A percentile compares a stretch with the other conserved stretches of the same genome.
These are phyloP conservation scores for Heliconius charithonia DNA, from an alignment of 2,888 invertebrate genomes.

Conservation along the genomic window DNA sequence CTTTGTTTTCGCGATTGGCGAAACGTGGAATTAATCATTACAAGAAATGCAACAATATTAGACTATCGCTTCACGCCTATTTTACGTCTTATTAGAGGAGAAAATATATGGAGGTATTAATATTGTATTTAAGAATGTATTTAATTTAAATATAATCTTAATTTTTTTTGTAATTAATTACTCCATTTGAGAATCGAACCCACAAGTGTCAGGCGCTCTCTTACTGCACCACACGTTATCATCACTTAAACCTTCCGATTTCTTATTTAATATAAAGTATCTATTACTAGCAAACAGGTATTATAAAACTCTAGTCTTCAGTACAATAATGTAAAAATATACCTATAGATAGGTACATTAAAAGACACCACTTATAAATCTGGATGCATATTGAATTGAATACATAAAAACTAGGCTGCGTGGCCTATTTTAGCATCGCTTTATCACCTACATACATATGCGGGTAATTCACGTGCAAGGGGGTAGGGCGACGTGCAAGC, in stretches of 20 bases:
- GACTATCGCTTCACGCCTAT: constrained; percentile 42
- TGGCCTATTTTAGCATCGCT: constrained; percentile 26
- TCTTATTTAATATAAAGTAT: background rate
- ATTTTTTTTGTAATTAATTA: too few relatives aligned
- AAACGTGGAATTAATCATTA: constrained; percentile 49
- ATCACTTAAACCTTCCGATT: background rate
- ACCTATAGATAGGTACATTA: background rate
- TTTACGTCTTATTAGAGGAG: constrained; percentile 35
- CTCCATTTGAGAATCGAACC: background rate
- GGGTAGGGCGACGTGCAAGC: constrained; percentile 70
- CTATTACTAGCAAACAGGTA: too few relatives aligned
- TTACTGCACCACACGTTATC: background rate
- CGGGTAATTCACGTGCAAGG: constrained; percentile 42
- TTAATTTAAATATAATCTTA: background rate
- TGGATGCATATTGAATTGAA: background rate
- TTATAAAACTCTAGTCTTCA: too few relatives aligned
- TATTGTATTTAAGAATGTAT: background rate
- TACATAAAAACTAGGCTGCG: constrained; percentile 3
- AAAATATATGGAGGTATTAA: background rate
- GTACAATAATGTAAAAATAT: background rate
- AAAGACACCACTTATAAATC: background rate
- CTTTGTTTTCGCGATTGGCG: constrained; percentile 45
- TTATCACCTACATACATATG: constrained; percentile 35
- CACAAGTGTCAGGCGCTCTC: background rate
- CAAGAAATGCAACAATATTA: constrained; percentile 37